These are phyloP conservation scores for Deroplatys truncata DNA, from an alignment of 2,888 invertebrate species.

Conservation along the genomic window DNA sequence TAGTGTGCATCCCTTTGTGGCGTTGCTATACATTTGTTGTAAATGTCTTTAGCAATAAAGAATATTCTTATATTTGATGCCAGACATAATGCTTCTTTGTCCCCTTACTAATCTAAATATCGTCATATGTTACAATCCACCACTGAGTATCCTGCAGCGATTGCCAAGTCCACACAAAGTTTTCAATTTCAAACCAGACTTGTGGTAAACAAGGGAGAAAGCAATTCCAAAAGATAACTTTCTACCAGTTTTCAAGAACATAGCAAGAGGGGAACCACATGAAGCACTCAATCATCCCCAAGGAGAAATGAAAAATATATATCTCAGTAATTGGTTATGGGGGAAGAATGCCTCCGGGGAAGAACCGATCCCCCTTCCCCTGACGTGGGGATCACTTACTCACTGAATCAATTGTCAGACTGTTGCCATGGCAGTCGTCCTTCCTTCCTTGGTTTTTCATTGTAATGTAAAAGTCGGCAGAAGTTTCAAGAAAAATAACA, in stretches of 20 bases:
- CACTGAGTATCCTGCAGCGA: not conserved
- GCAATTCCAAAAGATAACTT: not conserved
- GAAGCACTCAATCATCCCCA: not conserved
- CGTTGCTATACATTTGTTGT: no score
- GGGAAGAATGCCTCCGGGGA: not conserved
- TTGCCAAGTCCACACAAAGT: not conserved
- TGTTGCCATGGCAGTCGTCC: not conserved
- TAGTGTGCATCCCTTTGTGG: no score
- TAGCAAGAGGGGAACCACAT: not conserved
- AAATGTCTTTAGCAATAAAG: no score
- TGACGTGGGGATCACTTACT: not conserved
- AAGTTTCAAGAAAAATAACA: not conserved
- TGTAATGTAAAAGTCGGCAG: not conserved
- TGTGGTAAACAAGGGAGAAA: not conserved
- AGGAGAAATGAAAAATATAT: not conserved
- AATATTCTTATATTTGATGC: not conserved
- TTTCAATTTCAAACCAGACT: not conserved
- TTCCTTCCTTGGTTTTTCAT: not conserved
- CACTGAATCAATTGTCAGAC: not conserved
- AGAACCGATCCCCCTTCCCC: not conserved
- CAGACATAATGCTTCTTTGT: not conserved
- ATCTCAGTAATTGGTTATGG: not conserved
- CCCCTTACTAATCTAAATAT: not conserved
- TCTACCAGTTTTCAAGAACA: not conserved
- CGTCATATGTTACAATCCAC: not conserved